Evolutionary conservation across 2,888 invertebrate genomes (phyloP).

Genomic region (Acronicta alni): DNA sequence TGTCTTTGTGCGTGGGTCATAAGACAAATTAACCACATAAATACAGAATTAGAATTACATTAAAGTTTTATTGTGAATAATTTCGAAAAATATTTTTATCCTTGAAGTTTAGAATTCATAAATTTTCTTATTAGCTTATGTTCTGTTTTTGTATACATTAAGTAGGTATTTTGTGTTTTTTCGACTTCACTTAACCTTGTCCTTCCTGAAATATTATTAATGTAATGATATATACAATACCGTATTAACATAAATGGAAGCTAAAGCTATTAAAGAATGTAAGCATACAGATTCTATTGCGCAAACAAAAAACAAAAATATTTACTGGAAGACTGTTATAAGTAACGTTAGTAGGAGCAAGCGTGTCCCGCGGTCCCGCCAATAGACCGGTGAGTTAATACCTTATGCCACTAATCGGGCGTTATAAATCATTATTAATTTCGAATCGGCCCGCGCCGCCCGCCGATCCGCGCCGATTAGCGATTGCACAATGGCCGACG

Average conservation of each 20-base stretch:
- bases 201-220: conserved; percentile 39
- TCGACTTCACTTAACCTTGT: conserved; percentile 30
- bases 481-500: conserved; percentile 86
- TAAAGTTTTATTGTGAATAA: conserved; percentile 47
- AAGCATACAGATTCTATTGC: conserved; percentile 20
- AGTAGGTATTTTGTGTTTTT: too few species aligned
- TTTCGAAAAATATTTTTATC: conserved; percentile 49
- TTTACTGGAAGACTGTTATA: conserved; percentile 33
- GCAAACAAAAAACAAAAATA: conserved; percentile 30
- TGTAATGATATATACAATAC: conserved; percentile 3
- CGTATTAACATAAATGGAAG: conserved; percentile 33
- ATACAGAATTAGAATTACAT: conserved; percentile 32
- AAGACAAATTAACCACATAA: conserved; percentile 43
- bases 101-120: conserved; percentile 47
- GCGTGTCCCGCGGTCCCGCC: conserved; percentile 57
- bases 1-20: conserved; percentile 16
- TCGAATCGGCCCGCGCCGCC: conserved; percentile 72
- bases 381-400: conserved; percentile 74
- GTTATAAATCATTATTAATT: conserved; percentile 89
- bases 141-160: conserved; percentile 23
- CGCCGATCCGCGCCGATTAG: conserved; percentile 86
- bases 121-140: conserved; percentile 39
- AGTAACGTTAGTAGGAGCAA: conserved; percentile 40
- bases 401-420: conserved; percentile 83
- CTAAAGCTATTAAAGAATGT: conserved; percentile 18